Conservation (phyloP, 2,113 vertebrate species). For the Phalacrocorax carbo region DNA sequence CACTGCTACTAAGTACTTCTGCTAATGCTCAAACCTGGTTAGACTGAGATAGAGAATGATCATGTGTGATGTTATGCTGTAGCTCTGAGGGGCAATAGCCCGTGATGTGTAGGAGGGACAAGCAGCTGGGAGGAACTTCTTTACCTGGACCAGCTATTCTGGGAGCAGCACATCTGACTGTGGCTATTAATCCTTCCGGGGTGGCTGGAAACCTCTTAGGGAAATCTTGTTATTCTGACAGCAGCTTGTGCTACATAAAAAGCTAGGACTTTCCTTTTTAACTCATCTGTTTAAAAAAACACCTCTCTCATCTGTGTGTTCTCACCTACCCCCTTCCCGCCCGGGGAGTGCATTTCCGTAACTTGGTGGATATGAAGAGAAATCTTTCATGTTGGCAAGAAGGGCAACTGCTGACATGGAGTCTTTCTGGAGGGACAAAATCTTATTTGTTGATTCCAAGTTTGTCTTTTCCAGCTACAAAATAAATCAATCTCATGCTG, state of each 20-base stretch:
- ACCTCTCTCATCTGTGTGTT: accelerated
- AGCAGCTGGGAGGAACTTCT: not conserved
- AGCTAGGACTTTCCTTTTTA: not conserved
- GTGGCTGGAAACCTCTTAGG: not conserved
- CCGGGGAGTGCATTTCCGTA: not conserved
- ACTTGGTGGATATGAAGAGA: not conserved
- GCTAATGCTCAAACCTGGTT: not conserved
- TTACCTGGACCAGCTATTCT: not conserved
- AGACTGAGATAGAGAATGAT: not conserved
- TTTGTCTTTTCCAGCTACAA: constrained; percentile 39
- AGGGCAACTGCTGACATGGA: not conserved
- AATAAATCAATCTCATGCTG: constrained; percentile 48
- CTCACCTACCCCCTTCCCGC: not conserved
- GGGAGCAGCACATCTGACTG: not conserved
- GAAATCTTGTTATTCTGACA: not conserved
- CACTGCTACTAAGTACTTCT: not conserved
- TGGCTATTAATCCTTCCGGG: not conserved
- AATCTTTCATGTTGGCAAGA: not conserved
- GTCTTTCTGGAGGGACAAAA: not conserved
- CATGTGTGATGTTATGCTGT: not conserved
- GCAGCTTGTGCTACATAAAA: not conserved
- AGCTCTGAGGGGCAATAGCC: not conserved
- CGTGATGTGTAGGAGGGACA: not conserved
- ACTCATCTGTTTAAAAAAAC: not conserved
- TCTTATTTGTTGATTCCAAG: constrained; percentile 8